Evolutionary conservation across 2,888 invertebrate genomes (phyloP), one percentile per base, ranked within the genome.

Genomic region (Phengaris arion): DNA sequence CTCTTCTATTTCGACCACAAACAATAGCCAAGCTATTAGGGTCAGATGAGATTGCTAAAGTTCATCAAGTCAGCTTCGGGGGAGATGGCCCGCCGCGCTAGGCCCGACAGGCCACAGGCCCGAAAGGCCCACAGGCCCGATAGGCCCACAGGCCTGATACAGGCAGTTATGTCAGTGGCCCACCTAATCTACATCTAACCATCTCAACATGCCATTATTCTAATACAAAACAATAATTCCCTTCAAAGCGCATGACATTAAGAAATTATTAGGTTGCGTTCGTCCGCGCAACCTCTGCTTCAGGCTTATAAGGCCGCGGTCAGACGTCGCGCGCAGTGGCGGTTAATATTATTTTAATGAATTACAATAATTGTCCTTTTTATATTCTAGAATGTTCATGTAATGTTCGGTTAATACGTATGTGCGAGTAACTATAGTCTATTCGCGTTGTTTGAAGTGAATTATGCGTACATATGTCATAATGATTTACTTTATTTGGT

Each of bases 141-240:
- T 35, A 35, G 64, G 64, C 64, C 52, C 35, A 64, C 64, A 13
- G 64, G 35, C 78, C 80, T 79, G 80, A 78, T 75, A 82, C 80
- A 78, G 76, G 68, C 80, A 78, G 77, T 79, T 79, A 83, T 83
- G 83, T 85, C 86, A 85, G 83, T 79, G 81, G 81, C 83, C 84
- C 82, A 80, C 82, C 85, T 87, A 87, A 90, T 91, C 89, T 79
- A 78, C 79, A 80, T 79, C 79, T 79, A 85, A 85, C 84, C 84
- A 90, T 91, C 90, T 87, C 84, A 86, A 85, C 86, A 86, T 85
- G 82, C 87, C 85, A 89, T 92, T 92, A 92, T 91, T 91, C 87
- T 89, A 88, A 88, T 86, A 88, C 90, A 89, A 92, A 93, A 93
- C 92, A 93, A 92, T 93, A 92, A 92, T 92, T 92, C 91, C 88